Evolutionary conservation across 1,140 invertebrate genomes (phyloP), one percentile per base, ranked within the genome.

Genomic region (Papilio polyxenes): DNA sequence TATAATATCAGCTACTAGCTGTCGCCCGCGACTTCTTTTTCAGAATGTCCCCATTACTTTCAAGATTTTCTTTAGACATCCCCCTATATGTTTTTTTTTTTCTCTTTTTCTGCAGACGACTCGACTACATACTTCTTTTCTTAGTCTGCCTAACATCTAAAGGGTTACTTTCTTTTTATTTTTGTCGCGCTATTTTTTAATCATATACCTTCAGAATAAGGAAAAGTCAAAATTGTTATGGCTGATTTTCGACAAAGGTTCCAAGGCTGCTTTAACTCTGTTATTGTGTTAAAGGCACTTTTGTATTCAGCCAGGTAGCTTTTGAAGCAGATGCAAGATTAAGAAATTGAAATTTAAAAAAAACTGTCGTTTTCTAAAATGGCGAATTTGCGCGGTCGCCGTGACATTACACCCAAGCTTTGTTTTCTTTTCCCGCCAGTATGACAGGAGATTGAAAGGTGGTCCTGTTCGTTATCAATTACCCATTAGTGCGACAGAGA

Each of bases 101-200:
- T 69, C 13, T 69, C 31, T 31, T 69, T 37, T 37, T 69, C 65
- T 69, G 10, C 65, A 69, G 65, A 37, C 59, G 10, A 31, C 65
- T 2, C 65, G 23, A 4, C 65, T 15, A 69, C 23, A 23, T 69
- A 11, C 65, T 37, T 3, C 37, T 9, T 4, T 37, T 69, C 37
- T 69, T 37, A 31, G 9, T 69, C 10, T 69, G 23, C 15, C 65
- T 31, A 31, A 23, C 59, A 23, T 65, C 59, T 15, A 69, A 69
- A 69, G 23, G 65, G 65, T 37, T 69, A 69, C 65, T 69, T 69
- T 69, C 65, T 69, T 11, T 69, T 37, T 69, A 69, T 69, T 69
- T 69, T 37, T 69, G 9, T 69, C 65, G 65, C 65, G 11, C 3
- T 37, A 37, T 31, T 15, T 69, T 69, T 69, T 69, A 69, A 69